Conservation (phyloP, 2,797 vertebrate species). For the Hyperoplus immaculatus region DNA sequence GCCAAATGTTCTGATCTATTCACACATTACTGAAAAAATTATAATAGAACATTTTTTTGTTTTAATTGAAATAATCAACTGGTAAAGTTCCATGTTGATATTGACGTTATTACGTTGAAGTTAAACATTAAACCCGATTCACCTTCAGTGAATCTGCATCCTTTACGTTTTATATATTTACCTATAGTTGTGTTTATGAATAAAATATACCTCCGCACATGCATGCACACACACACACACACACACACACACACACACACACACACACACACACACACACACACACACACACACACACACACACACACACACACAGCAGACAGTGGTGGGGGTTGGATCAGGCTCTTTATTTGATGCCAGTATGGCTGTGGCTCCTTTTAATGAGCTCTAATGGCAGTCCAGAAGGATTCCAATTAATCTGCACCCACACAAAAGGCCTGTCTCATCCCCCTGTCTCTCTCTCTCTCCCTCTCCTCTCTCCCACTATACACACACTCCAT, state of each 20-base stretch:
- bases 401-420: conserved; percentile 87
- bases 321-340: conserved; percentile 58
- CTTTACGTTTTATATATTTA: background rate
- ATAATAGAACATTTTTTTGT: too few relatives aligned
- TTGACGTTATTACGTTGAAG: too few relatives aligned
- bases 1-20: too few relatives aligned
- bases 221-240: background rate
- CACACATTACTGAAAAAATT: too few relatives aligned
- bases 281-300: conserved; percentile 1
- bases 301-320: conserved; percentile 26
- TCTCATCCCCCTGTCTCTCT: conserved; percentile 37
- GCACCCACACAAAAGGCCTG: conserved; percentile 76
- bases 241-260: background rate
- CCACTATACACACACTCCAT: background rate
- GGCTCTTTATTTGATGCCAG: conserved; percentile 85
- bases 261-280: background rate
- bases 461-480: conserved; percentile 13
- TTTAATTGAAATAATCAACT: too few relatives aligned
- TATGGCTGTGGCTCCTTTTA: conserved; percentile 82
- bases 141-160: too few relatives aligned
- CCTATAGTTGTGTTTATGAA: background rate
- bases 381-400: conserved; percentile 86
- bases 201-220: background rate
- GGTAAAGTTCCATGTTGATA: too few relatives aligned
- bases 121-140: too few relatives aligned